Conservation (phyloP, 2,113 vertebrate genomes). For the Edolisoma coerulescens region DNA sequence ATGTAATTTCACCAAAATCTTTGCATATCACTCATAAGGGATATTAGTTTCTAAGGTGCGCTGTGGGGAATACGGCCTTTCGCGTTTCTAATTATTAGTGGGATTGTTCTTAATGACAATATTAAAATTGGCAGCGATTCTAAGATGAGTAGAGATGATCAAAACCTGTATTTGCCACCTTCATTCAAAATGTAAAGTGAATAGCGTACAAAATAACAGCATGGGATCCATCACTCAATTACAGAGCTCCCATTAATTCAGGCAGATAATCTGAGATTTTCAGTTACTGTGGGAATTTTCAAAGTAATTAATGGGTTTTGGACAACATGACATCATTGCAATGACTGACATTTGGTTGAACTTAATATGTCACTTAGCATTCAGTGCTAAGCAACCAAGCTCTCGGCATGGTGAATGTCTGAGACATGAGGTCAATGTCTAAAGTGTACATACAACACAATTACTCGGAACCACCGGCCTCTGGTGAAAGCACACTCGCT, state of each 20-base stretch:
- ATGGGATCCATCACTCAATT: conserved; percentile 26
- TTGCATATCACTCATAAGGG: background rate
- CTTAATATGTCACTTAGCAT: conserved; percentile 53
- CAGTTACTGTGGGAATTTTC: conserved; percentile 61
- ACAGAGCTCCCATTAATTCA: conserved; percentile 44
- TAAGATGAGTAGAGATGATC: background rate
- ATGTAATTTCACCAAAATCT: background rate
- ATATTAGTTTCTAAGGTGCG: background rate
- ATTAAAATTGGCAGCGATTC: background rate
- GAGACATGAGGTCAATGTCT: conserved; percentile 46
- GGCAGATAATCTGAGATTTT: conserved; percentile 61
- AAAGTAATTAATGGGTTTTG: conserved; percentile 53
- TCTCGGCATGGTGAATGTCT: conserved; percentile 8
- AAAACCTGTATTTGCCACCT: background rate
- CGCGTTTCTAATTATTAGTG: background rate
- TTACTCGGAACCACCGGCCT: background rate
- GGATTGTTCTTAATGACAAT: background rate
- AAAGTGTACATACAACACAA: conserved; percentile 32
- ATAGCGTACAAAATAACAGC: conserved; percentile 39
- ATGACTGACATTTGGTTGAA: conserved; percentile 58
- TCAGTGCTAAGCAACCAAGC: conserved; percentile 49
- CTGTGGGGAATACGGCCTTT: background rate
- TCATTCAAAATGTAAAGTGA: background rate
- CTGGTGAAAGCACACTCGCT: background rate
- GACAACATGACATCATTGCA: conserved; percentile 55